Percentiles rank a stretch among this genome's conserved stretches.
Evolutionary conservation across 1,140 invertebrate species (phyloP).

Genomic region (Musca vetustissima): DNA sequence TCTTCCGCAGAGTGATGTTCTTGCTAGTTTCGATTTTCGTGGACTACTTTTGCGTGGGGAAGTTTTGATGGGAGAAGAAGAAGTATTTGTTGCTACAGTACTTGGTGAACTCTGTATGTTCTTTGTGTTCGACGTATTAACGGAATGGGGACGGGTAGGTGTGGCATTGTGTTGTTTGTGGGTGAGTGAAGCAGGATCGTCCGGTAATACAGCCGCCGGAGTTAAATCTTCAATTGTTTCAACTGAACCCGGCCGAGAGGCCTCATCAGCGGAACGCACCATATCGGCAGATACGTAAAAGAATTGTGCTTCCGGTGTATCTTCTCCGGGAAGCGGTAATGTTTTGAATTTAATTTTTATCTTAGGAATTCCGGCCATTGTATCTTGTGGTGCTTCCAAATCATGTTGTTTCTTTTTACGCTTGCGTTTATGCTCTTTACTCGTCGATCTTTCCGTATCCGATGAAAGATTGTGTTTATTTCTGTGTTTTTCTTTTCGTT

Average conservation of each 20-base stretch:
- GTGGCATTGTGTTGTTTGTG: not conserved
- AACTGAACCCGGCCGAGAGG: slow-evolving; percentile 50
- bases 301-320: slow-evolving; percentile 49
- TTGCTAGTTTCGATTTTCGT: slow-evolving; percentile 34
- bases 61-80: slow-evolving; percentile 34
- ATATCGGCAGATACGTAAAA: slow-evolving; percentile 55
- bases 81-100: not conserved
- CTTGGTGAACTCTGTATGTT: slow-evolving; percentile 6
- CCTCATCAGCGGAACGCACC: slow-evolving; percentile 50
- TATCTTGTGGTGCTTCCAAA: slow-evolving; percentile 65
- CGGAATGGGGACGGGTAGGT: not conserved
- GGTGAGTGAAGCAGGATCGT: not conserved
- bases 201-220: slow-evolving; percentile 12
- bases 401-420: slow-evolving; percentile 73
- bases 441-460: slow-evolving; percentile 61
- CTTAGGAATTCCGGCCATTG: slow-evolving; percentile 63
- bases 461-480: slow-evolving; percentile 65
- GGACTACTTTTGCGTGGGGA: slow-evolving; percentile 45
- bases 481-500: slow-evolving; percentile 69
- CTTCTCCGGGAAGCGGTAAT: slow-evolving; percentile 72
- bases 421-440: slow-evolving; percentile 70
- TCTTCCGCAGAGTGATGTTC: slow-evolving; percentile 28
- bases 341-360: slow-evolving; percentile 75
- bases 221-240: slow-evolving; percentile 50
- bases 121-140: not conserved